Evolutionary conservation across 1,140 invertebrate genomes (phyloP), one percentile per base, ranked within the genome.

Genomic region (Leucophenga varia): DNA sequence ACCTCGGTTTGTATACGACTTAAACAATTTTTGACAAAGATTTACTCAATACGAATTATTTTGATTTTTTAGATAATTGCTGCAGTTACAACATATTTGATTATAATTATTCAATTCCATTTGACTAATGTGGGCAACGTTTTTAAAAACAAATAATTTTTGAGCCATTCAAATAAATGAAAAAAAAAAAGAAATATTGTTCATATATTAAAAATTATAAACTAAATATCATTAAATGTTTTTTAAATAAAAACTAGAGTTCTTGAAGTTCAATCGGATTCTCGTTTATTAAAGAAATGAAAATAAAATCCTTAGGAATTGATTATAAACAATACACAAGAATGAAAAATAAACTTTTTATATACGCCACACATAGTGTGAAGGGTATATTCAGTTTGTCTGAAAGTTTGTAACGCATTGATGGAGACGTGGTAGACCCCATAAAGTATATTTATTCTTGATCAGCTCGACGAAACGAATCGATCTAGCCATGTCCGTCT

Each of bases 31-130:
- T 4, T 19, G 2, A 3, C 10, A 10, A 25, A 25, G 5, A 10
- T 25, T 6, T 25, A 6, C 5, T 6, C 22, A 25, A 25, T 25
- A 25, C 5, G 10, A 18, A 10, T 32, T 3, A 18, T 16, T 28
- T 37, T 37, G 8, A 37, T 10, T 25, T 47, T 37, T 30, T 22
- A 55, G 54, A 55, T 55, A 28, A 40, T 55, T 30, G 54, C 49
- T 12, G 45, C 54, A 8, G 45, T 47, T 14, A 55, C 54, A 4
- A 55, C 54, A 4, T 55, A 55, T 31, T 21, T 55, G 7, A 17
- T 55, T 7, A 55, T 55, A 10, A 55, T 55, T 2, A 55, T 55
- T 12, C 54, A 55, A 34, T 55, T 55, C 13, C 49, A 55, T 30
- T 16, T 43, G 3, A 38, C 32, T 4, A 38, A 35, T 22, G 18